phyloP scores from a whole-genome alignment of 2,797 vertebrate species.

The Diplodus sargus region DNA sequence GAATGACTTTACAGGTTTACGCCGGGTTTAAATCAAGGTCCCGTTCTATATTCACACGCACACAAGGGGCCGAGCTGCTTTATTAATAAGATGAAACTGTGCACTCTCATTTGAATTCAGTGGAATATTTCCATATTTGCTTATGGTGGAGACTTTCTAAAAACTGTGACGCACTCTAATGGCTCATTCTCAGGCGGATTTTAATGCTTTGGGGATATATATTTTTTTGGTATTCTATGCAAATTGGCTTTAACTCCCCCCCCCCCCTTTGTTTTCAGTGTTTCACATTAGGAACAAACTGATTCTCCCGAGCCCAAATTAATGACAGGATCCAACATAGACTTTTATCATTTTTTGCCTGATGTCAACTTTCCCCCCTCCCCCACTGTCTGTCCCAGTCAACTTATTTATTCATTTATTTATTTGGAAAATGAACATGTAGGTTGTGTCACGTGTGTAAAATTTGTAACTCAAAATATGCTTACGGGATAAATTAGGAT shows the following conservation, averaged over 20 bases:
- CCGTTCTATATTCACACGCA: slow-evolving; percentile 63
- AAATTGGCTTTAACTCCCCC: slow-evolving; percentile 61
- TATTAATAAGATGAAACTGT: slow-evolving; percentile 73
- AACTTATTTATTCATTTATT: slow-evolving; percentile 11
- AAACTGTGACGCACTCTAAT: slow-evolving; percentile 71
- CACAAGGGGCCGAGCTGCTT: slow-evolving; percentile 55
- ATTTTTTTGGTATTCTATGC: slow-evolving; percentile 66
- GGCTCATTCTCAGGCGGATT: slow-evolving; percentile 65
- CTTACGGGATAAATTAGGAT: slow-evolving; percentile 33
- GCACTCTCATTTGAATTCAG: slow-evolving; percentile 77
- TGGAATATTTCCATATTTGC: slow-evolving; percentile 79
- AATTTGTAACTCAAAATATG: slow-evolving; percentile 30
- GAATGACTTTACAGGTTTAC: slow-evolving; percentile 61
- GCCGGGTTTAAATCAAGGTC: slow-evolving; percentile 62
- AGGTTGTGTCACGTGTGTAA: slow-evolving; percentile 35
- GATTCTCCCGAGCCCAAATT: slow-evolving; percentile 49
- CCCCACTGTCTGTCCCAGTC: background rate
- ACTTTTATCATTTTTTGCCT: background rate
- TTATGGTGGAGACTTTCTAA: slow-evolving; percentile 75
- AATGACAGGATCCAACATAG: slow-evolving; percentile 35
- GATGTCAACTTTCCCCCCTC: background rate
- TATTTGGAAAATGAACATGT: slow-evolving; percentile 10
- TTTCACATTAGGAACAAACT: slow-evolving; percentile 57
- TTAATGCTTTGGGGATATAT: slow-evolving; percentile 63
- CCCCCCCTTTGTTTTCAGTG: slow-evolving; percentile 38